phyloP scores from a whole-genome alignment of 2,113 vertebrate species.

The Condylura cristata region DNA sequence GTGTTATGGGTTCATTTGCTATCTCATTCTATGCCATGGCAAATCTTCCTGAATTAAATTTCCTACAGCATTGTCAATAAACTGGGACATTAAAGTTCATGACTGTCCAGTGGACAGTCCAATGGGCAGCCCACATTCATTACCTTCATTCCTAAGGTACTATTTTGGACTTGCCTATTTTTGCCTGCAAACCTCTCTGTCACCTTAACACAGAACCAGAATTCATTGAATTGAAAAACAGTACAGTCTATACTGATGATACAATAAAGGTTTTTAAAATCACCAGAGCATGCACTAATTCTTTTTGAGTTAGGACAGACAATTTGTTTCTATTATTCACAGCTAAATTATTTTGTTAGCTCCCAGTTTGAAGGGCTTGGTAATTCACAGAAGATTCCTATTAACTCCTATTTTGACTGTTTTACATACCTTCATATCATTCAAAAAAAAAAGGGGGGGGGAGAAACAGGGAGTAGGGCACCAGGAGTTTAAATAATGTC shows the following conservation, averaged over 20 bases:
- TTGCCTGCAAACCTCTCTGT: neutral
- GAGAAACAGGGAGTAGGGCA: neutral
- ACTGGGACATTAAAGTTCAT: neutral
- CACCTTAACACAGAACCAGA: neutral
- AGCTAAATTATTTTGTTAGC: neutral
- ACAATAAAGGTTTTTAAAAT: neutral
- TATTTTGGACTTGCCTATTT: neutral
- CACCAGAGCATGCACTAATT: neutral
- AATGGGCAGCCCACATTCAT: neutral
- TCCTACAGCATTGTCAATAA: neutral
- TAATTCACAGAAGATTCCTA: neutral
- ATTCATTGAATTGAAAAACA: neutral
- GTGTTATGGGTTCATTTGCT: neutral
- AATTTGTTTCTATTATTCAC: neutral
- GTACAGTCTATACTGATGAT: neutral
- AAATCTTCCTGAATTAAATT: neutral
- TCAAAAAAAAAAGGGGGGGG: slow-evolving; percentile 27
- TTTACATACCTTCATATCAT: neutral
- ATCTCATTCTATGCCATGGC: neutral
- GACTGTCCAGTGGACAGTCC: neutral
- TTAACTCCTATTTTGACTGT: neutral
- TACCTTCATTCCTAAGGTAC: neutral
- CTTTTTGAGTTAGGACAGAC: neutral
- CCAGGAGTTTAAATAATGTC: neutral
- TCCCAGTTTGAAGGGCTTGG: neutral